Evolutionary conservation across 2,797 vertebrate genomes (phyloP).

Genomic region (Hippoglossus hippoglossus): DNA sequence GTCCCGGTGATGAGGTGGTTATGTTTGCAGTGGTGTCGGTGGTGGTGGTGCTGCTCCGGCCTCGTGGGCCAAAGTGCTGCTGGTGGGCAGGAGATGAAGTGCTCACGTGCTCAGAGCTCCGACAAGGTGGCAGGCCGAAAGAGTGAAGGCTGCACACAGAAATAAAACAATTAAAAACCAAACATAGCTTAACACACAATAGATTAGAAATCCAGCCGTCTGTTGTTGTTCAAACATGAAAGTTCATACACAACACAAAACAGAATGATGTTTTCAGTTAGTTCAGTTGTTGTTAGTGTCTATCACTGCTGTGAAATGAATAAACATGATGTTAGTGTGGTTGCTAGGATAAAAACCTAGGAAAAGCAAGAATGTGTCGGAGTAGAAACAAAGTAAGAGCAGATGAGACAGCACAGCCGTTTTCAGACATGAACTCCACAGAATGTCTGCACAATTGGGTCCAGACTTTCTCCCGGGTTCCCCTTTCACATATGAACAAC

Average conservation of each 20-base stretch:
- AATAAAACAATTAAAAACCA: neutral
- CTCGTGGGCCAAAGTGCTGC: conserved; percentile 36
- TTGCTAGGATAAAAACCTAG: conserved; percentile 30
- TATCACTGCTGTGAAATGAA: conserved; percentile 20
- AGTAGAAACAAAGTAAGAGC: neutral
- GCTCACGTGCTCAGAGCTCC: conserved; percentile 85
- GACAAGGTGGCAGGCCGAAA: conserved; percentile 85
- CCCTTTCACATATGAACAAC: too few relatives aligned
- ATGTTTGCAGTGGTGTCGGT: conserved; percentile 24
- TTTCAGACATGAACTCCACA: too few relatives aligned
- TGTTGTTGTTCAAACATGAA: conserved; percentile 14
- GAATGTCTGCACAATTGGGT: too few relatives aligned
- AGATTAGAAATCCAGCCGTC: neutral
- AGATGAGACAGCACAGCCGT: neutral
- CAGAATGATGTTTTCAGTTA: neutral
- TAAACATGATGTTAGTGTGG: conserved; percentile 33
- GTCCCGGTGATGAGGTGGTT: conserved; percentile 73
- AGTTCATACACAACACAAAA: neutral
- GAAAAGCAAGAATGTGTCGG: neutral
- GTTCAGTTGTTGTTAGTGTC: conserved; percentile 17
- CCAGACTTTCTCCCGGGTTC: too few relatives aligned
- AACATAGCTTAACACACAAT: neutral
- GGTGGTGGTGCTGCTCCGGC: conserved; percentile 24
- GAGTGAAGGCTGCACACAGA: conserved; percentile 81
- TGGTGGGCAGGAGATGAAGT: conserved; percentile 50